Percentiles rank a stretch among this genome's conserved stretches.
Evolutionary conservation across 2,797 vertebrate species (phyloP).

Genomic region (Peromyscus attwateri): DNA sequence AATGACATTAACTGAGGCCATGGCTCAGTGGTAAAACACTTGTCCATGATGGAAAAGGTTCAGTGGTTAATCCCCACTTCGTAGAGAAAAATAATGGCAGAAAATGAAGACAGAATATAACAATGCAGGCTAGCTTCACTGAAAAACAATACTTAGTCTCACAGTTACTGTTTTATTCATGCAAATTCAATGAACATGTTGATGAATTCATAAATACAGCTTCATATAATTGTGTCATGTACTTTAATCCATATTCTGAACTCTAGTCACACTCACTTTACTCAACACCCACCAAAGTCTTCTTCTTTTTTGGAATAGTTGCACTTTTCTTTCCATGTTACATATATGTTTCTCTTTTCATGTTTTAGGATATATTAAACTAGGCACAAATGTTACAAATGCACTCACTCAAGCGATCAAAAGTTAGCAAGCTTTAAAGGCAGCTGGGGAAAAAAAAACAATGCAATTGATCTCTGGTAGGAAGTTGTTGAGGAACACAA

Average conservation of each 20-base stretch:
- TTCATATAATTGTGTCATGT: background rate
- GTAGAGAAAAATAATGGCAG: background rate
- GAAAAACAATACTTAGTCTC: background rate
- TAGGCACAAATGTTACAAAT: background rate
- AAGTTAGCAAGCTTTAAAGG: fast-evolving
- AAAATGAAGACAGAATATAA: background rate
- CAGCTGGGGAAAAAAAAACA: background rate
- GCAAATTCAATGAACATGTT: background rate
- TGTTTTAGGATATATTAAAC: background rate
- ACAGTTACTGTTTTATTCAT: background rate
- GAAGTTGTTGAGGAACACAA: fast-evolving
- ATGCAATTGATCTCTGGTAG: background rate
- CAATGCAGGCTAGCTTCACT: fast-evolving
- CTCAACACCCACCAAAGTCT: background rate
- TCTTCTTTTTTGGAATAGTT: background rate
- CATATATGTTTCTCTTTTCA: background rate
- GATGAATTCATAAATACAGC: background rate
- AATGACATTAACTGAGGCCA: background rate
- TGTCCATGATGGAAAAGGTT: no score
- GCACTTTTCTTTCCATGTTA: background rate
- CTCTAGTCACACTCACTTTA: background rate
- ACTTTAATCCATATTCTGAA: background rate
- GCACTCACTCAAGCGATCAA: background rate
- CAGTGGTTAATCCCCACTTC: background rate
- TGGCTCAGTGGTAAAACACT: background rate